Evolutionary conservation across 2,888 invertebrate species (phyloP), one percentile per base, ranked within the genome.

Genomic region (Epsilonema sp.): DNA sequence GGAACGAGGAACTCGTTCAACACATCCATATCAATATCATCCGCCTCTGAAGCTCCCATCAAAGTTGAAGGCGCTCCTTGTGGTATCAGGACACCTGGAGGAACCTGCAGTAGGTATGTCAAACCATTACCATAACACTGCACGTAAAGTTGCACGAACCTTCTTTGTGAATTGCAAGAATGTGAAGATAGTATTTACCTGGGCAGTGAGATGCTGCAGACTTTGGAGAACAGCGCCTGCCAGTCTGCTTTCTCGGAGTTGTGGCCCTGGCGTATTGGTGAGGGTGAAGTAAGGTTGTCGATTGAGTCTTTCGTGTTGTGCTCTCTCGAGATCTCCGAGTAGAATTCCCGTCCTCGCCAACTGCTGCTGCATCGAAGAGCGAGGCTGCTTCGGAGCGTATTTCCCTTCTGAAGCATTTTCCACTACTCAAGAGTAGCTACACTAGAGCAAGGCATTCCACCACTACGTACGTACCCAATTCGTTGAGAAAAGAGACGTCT

Each of bases 401-500:
- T n/a, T n/a, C n/a, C n/a, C n/a, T n/a, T n/a, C n/a, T n/a, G n/a
- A n/a, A n/a, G n/a, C n/a, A n/a, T n/a, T n/a, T n/a, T n/a, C n/a
- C n/a, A n/a, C n/a, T n/a, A n/a, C n/a, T n/a, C n/a, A n/a, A n/a
- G n/a, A n/a, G n/a, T n/a, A n/a, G n/a, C n/a, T n/a, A n/a, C n/a
- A n/a, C n/a, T n/a, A n/a, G n/a, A n/a, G n/a, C n/a, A n/a, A n/a
- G n/a, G n/a, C n/a, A n/a, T n/a, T n/a, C n/a, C 16, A 31, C 16
- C 16, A 31, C 16, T 31, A 31, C 31, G 16, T 13, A 54, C 63
- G 62, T 61, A 73, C 74, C 74, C 59, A 83, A 72, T 49, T 75
- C 75, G 52, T 78, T 75, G 37, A 90, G 70, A 69, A 86, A 89
- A 36, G 78, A 77, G 42, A 80, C 75, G 66, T 90, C 85, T 53